Percentiles rank a stretch among this genome's conserved stretches.
These are phyloP conservation scores for Melanostoma mellinum DNA, from an alignment of 2,888 invertebrate species.

Conservation along the genomic window DNA sequence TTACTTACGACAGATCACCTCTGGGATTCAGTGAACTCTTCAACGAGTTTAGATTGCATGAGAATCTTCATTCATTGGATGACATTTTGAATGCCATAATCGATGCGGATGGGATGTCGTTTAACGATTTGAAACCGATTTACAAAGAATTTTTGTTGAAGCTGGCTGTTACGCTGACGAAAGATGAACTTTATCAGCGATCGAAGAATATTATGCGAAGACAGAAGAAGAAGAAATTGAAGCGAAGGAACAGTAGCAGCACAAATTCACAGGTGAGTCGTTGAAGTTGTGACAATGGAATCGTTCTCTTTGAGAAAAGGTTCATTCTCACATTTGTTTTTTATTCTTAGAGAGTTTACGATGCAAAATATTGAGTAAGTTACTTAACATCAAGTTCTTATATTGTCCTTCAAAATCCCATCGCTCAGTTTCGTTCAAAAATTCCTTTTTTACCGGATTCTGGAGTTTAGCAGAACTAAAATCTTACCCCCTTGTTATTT, in stretches of 20 bases:
- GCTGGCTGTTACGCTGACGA: slow-evolving; percentile 93
- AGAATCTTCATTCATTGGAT: slow-evolving; percentile 93
- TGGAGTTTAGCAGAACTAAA: no score
- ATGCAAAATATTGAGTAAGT: no score
- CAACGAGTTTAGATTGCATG: slow-evolving; percentile 93
- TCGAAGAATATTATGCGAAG: slow-evolving; percentile 95
- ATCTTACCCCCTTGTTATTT: no score
- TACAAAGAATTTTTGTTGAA: slow-evolving; percentile 95
- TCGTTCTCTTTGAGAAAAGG: neutral
- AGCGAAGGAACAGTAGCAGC: slow-evolving; percentile 82
- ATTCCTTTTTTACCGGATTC: no score
- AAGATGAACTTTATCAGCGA: slow-evolving; percentile 94
- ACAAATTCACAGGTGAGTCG: slow-evolving; percentile 49
- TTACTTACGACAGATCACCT: slow-evolving; percentile 86
- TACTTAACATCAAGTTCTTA: no score
- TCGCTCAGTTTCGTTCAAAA: no score
- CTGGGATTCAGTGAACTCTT: slow-evolving; percentile 93
- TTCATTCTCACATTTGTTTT: no score
- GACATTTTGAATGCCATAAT: slow-evolving; percentile 94
- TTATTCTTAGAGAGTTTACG: no score
- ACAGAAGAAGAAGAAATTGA: slow-evolving; percentile 88
- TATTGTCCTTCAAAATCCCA: no score
- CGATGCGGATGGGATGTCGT: slow-evolving; percentile 95
- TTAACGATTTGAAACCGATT: slow-evolving; percentile 94
- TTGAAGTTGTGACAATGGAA: neutral